Evolutionary conservation across 2,797 vertebrate species (phyloP).

Genomic region (Hydrophis major): DNA sequence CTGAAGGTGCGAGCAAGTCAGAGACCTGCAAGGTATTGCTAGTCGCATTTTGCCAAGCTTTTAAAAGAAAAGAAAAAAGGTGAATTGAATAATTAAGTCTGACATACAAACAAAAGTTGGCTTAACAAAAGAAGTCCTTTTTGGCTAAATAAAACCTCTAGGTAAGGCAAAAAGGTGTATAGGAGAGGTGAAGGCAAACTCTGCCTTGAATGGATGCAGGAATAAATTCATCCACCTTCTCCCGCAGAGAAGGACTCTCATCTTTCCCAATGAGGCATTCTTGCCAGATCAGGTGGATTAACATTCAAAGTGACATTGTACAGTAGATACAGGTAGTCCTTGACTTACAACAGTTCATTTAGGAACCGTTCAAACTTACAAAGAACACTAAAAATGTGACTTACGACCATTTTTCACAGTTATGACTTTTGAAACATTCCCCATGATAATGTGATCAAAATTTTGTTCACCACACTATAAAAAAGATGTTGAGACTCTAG

Average conservation of each 20-base stretch:
- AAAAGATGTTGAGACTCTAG: too few relatives aligned
- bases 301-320: background rate
- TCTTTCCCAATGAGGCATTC: background rate
- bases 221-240: background rate
- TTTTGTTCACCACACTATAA: too few relatives aligned
- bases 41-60: slow-evolving; percentile 97
- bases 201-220: background rate
- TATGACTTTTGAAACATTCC: background rate
- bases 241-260: background rate
- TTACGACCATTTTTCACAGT: background rate
- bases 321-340: background rate
- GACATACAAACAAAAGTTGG: background rate
- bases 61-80: slow-evolving; percentile 19
- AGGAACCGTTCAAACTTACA: background rate
- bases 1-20: slow-evolving; percentile 96
- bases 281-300: background rate
- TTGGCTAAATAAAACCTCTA: background rate
- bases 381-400: background rate
- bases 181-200: background rate
- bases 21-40: slow-evolving; percentile 90
- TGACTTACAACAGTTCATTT: background rate
- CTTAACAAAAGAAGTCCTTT: background rate
- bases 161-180: too few relatives aligned
- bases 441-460: background rate
- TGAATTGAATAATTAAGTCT: background rate